Evolutionary conservation across 2,888 invertebrate genomes (phyloP), one percentile per base, ranked within the genome.

Genomic region (Sinopyrophorus schimmeli): DNA sequence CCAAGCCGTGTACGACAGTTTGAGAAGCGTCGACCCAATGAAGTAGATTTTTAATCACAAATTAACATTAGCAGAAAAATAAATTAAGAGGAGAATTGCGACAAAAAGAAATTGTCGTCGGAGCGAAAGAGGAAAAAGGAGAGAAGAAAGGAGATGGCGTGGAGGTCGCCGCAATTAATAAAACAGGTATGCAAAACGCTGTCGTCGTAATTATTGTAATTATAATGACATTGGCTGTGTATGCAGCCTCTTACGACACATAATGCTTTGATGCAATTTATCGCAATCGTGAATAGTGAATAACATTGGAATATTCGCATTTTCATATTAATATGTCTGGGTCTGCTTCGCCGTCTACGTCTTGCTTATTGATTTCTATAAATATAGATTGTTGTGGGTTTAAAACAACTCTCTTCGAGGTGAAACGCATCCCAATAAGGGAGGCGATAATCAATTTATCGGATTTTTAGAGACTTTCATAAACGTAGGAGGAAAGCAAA

Each of bases 251-350:
- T 41, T 37, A 38, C 31, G 44, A 38, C 43, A 43, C 21, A 32
- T 31, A 40, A 34, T 41, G 41, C 16, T 34, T 35, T 41, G 40
- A 16, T 47, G 47, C 32, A 47, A 41, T 35, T 40, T 47, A 47
- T 32, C 26, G 35, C 40, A 30, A 42, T 34, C 28, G 28, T 39
- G 39, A 43, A 27, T 43, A 43, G 34, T 43, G 20, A 39, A 32
- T 35, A 43, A 27, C 34, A 43, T 20, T 39, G 46, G 38, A 30
- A 46, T 38, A 46, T 46, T 46, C 24, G 31, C 46, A 38, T 46
- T 46, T 38, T 39, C 46, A 46, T 46, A 31, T 38, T 38, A 46
- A 46, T 46, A 31, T 20, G 43, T 41, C 41, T 44, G 37, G 30
- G 46, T 46, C 46, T 46, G 46, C 23, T 26, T 16, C 46, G 20